Evolutionary conservation across 2,113 vertebrate species (phyloP).

Genomic region (Grallaria varia): DNA sequence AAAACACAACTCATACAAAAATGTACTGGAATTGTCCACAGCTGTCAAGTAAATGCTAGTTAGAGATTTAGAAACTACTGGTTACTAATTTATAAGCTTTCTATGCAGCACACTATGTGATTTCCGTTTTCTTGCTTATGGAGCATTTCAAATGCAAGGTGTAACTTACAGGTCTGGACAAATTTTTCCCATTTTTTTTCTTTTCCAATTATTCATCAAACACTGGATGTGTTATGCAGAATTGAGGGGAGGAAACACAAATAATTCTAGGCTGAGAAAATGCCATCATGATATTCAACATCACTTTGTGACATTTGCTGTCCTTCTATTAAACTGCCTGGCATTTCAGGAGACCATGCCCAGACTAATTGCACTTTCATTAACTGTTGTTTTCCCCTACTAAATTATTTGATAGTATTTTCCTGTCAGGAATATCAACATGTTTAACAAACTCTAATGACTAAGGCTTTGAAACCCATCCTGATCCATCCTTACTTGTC

Average conservation of each 20-base stretch:
- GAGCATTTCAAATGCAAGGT: background rate
- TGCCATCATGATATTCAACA: background rate
- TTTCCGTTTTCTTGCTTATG: slow-evolving; percentile 17
- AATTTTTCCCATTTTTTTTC: background rate
- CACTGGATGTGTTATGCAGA: background rate
- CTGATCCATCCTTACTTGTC: background rate
- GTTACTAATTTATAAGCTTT: slow-evolving; percentile 36
- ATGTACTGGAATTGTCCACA: background rate
- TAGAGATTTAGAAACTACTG: background rate
- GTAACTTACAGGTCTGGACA: background rate
- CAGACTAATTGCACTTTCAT: slow-evolving; percentile 11
- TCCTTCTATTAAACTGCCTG: slow-evolving; percentile 7
- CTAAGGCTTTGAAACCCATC: background rate
- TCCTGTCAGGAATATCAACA: background rate
- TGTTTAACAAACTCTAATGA: background rate
- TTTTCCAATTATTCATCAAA: background rate
- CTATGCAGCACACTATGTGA: background rate
- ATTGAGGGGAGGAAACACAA: background rate
- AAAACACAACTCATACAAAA: background rate
- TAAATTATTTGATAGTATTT: background rate
- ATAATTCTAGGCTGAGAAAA: slow-evolving; percentile 5
- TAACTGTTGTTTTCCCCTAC: background rate
- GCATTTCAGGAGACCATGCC: slow-evolving; percentile 20
- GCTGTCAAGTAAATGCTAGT: background rate
- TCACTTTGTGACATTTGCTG: slow-evolving; percentile 27